Base-by-base conservation (phyloP, 2,888 invertebrate genomes). In the Dryocosmus kuriphilus region DNA sequence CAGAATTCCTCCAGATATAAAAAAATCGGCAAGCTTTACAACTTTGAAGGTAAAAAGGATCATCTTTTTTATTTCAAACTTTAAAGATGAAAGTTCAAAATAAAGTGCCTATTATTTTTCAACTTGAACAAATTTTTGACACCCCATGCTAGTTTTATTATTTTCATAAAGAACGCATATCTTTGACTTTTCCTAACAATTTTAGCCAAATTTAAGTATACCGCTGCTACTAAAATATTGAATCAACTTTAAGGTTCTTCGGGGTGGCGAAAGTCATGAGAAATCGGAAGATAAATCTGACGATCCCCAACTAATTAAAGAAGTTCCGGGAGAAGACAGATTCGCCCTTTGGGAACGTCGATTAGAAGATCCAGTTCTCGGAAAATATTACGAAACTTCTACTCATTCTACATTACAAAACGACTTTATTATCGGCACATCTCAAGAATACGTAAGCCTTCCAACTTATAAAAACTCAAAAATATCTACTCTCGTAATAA, bases 1-100 rank as follows among this genome's bases (percentile, higher is more conserved):
- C 85, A 93, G 94, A 55, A 91, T 95, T 82, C 97, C 97, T 6
- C 94, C 95, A 0, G 97, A 97, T 89, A 94, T 97, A 11, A 93
- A 93, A 84, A 94, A 95, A 89, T 93, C 95, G 32, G 95, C 95
- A 80, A 97, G 96, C 86, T 96, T 94, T 74, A 96, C 96, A 27
- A 96, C 96, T 0, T 92, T 96, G 76, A 95, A 96, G 92, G 96
- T 95, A 89, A 85, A 73, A 76, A 74, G 11, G 19, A 41, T 22
- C 79, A 22, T 46, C 4, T 14, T 41, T 41, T 41, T 16, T 41
- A 14, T 14, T 41, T 41, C 41, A 41, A 16, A 0, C 16, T 5
- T 41, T 41, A 11, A 16, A 41, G 16, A 41, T 41, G 4, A 14
- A 41, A 41, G 14, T 41, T 41, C 16, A 16, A 41, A 41, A 14